Base-by-base conservation (phyloP, 2,113 vertebrate genomes). In the Rhegmatorhina hoffmannsi region DNA sequence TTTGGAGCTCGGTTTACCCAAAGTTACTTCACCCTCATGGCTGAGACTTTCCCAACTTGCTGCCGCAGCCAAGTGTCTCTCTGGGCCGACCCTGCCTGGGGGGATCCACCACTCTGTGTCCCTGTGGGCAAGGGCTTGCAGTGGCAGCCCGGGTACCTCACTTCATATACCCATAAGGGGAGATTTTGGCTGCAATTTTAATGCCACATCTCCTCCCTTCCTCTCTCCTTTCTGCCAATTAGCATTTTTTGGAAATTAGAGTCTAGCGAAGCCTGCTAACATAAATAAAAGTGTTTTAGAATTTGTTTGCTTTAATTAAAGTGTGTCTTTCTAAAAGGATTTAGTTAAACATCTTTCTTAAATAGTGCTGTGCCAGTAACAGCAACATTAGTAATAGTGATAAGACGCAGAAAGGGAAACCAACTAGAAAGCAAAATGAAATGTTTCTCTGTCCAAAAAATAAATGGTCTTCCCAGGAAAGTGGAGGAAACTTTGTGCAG, bases 241-340 rank as follows among this genome's bases (percentile, higher is more conserved):
- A 94, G 66, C 76, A 19, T 73, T 89, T 92, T 88, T 89, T 67
- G 29, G 56, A 94, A 97, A 89, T 94, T 5, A 63, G 40, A 20
- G 52, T 84, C 69, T 94, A 0, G 0, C 6, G 0, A 84, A 95
- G 50, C 66, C 66, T 73, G 9, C 66, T 92, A 89, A 69, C 46
- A 40, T 53, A 91, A 94, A 91, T 84, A 84, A 73, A 93, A 91
- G 31, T 63, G 77, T 56, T 92, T 94, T 87, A 92, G 90, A 58
- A 83, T 85, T 87, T 97, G 95, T 94, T 96, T 94, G 84, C 82
- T 97, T 94, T 89, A 94, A 92, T 91, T 94, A 87, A 94, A 96
- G 66, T 47, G 46, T 74, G 46, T 84, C 74, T 95, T 92, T 95
- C 74, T 95, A 81, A 79, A 79, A 38, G 53, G 81, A 79, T 95